Base-by-base conservation (phyloP, 2,797 vertebrate species). In the Girardinus metallicus region DNA sequence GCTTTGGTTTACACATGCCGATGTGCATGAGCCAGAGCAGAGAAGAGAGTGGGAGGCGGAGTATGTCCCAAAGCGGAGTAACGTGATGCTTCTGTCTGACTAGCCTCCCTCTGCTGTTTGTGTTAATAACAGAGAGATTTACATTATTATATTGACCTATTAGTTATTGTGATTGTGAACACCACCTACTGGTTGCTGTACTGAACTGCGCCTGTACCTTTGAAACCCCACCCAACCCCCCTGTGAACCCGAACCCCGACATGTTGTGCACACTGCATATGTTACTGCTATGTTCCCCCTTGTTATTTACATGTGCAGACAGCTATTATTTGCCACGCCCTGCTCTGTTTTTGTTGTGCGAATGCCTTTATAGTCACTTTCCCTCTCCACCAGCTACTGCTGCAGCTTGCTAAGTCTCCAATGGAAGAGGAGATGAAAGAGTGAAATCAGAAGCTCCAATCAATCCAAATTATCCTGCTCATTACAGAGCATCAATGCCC, bases 131-230 rank as follows among this genome's bases (percentile, higher is more conserved):
- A 87, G 90, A 94, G 92, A 93, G 89, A 93, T 89, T 94, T 91
- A 90, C 91, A 89, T 91, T 89, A 91, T 90, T 92, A 89, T 91
- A 89, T 92, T 70, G 87, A 93, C 91, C 87, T 92, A 93, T 90
- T 95, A 91, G 87, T 93, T 93, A 91, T 92, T 72, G 94, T 95
- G 93, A 94, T 95, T 73, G 91, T 94, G 93, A 94, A 87, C 84
- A 74, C 86, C 87, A 81, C 88, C 89, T 86, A 86, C 89, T 91
- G 94, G 92, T 92, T 76, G 88, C 88, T 85, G 91, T 93, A 92
- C 94, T 91, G 87, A 92, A 87, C 91, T 93, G 91, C 86, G 86
- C 91, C 88, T 73, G 73, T 87, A 85, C 87, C 85, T 82, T 77
- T 12, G 80, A 85, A 31, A 55, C 55, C 68, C 36, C 8, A 1